phyloP scores from a whole-genome alignment of 2,888 invertebrate species.

The Rhagonycha lutea region DNA sequence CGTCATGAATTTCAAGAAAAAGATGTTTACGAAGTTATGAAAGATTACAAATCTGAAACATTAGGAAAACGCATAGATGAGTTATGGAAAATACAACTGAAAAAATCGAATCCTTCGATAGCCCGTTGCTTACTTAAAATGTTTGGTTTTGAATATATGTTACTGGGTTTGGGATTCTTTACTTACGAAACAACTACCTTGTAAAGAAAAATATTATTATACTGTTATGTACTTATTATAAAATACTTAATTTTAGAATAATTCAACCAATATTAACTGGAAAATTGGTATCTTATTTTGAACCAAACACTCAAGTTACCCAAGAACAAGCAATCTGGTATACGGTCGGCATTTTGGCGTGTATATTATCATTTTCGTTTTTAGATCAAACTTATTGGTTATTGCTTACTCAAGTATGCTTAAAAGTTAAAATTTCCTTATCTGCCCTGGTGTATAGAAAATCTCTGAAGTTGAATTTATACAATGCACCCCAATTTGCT shows the following conservation, averaged over 20 bases:
- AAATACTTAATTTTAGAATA: constrained; percentile 56
- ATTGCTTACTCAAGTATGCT: constrained; percentile 69
- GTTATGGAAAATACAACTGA: constrained; percentile 37
- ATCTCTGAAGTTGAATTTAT: constrained; percentile 72
- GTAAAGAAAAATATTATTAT: constrained; percentile 21
- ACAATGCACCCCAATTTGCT: constrained; percentile 79
- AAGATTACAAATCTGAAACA: constrained; percentile 57
- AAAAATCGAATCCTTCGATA: constrained; percentile 16
- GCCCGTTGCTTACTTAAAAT: constrained; percentile 23
- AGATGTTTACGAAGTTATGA: constrained; percentile 62
- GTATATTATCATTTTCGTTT: constrained; percentile 60
- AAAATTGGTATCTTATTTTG: constrained; percentile 69
- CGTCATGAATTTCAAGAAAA: constrained; percentile 66
- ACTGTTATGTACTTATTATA: neutral
- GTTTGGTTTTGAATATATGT: constrained; percentile 25
- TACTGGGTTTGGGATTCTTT: constrained; percentile 18
- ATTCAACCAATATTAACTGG: constrained; percentile 68
- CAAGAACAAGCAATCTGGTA: constrained; percentile 67
- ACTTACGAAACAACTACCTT: constrained; percentile 24
- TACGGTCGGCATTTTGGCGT: constrained; percentile 66
- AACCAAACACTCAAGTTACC: constrained; percentile 57
- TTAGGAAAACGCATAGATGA: constrained; percentile 56
- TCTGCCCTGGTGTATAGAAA: constrained; percentile 76
- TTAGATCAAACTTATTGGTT: constrained; percentile 76
- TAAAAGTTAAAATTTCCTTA: constrained; percentile 71